phyloP scores from a whole-genome alignment of 2,113 vertebrate species.

The Perccottus glenii region DNA sequence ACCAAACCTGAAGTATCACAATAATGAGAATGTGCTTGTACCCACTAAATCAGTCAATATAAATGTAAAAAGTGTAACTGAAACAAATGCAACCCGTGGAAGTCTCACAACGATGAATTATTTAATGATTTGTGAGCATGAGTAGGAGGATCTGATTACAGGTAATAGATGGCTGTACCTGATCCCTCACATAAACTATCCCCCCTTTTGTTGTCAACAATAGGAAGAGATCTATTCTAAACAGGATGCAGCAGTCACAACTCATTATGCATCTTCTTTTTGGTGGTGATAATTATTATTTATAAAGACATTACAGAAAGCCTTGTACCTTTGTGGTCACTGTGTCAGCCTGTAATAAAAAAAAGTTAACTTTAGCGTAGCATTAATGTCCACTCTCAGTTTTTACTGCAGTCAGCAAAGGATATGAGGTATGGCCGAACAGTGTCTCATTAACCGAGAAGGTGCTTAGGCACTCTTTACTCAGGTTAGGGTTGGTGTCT shows the following conservation, averaged over 20 bases:
- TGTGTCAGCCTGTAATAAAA: background rate
- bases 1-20: constrained; percentile 19
- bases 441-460: constrained; percentile 58
- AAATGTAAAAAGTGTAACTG: constrained; percentile 33
- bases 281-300: constrained; percentile 1
- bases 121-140: constrained; percentile 66
- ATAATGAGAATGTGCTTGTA: constrained; percentile 16
- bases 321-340: background rate
- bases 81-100: constrained; percentile 41
- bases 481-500: constrained; percentile 56
- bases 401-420: constrained; percentile 47
- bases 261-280: constrained; percentile 22
- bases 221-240: constrained; percentile 51
- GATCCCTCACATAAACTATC: constrained; percentile 38
- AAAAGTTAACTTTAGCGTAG: background rate
- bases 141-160: constrained; percentile 73
- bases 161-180: constrained; percentile 36
- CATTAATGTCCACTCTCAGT: constrained; percentile 61
- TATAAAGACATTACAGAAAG: constrained; percentile 4
- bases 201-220: constrained; percentile 51
- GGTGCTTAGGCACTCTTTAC: constrained; percentile 56
- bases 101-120: constrained; percentile 72
- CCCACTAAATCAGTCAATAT: constrained; percentile 2
- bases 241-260: constrained; percentile 39
- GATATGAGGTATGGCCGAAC: constrained; percentile 58